Evolutionary conservation across 2,888 invertebrate genomes (phyloP).

Genomic region (Microctonus aethiopoides): DNA sequence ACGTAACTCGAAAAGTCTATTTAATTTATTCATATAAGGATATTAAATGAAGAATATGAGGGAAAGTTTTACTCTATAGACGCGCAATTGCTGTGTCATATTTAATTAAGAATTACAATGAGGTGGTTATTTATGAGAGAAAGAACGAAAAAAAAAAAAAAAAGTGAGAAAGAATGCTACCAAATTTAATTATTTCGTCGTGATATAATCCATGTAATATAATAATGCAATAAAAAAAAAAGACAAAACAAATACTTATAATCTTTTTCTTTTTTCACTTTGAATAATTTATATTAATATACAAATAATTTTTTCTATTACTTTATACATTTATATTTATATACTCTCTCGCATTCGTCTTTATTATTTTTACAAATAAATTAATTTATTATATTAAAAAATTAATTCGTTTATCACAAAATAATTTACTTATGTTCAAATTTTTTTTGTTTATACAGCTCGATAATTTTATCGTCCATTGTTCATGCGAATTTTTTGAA

Average conservation of each 20-base stretch:
- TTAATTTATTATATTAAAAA: neutral
- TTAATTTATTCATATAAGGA: constrained; percentile 34
- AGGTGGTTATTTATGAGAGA: constrained; percentile 44
- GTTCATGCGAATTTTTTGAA: constrained; percentile 14
- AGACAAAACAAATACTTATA: neutral
- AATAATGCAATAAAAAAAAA: constrained; percentile 45
- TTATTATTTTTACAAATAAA: neutral
- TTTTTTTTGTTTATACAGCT: neutral
- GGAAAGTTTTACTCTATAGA: constrained; percentile 42
- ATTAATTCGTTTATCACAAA: neutral
- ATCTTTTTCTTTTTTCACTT: neutral
- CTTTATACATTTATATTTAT: neutral
- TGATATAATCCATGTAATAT: constrained; percentile 51
- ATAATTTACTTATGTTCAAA: neutral
- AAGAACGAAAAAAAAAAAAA: constrained; percentile 20
- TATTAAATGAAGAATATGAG: constrained; percentile 23
- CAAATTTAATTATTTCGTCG: constrained; percentile 59
- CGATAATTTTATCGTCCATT: neutral
- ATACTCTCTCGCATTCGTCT: neutral
- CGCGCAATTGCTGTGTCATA: constrained; percentile 43
- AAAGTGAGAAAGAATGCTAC: constrained; percentile 41
- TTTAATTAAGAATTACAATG: constrained; percentile 32
- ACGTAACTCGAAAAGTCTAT: constrained; percentile 43
- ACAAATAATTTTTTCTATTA: neutral
- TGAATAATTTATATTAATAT: neutral